Conservation (phyloP, 2,113 vertebrate genomes). For the Silurus glanis region DNA sequence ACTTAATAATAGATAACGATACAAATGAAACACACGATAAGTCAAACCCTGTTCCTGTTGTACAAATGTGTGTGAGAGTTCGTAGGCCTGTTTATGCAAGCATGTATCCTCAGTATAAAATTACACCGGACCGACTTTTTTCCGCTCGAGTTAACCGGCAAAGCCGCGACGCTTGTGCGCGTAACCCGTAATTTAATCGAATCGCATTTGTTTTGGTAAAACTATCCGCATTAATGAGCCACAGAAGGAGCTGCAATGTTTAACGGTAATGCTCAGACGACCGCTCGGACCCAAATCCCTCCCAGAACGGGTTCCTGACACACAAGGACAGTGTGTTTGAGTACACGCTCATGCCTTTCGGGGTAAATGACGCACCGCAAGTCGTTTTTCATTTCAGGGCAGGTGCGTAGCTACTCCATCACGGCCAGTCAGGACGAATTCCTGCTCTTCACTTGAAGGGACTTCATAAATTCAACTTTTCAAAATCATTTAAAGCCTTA, state of each 20-base stretch:
- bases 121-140: slow-evolving; percentile 66
- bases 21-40: slow-evolving; percentile 70
- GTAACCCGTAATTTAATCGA: slow-evolving; percentile 14
- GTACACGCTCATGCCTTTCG: slow-evolving; percentile 29
- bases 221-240: background rate
- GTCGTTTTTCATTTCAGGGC: slow-evolving; percentile 36
- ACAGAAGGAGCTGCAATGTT: background rate
- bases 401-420: slow-evolving; percentile 57
- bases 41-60: slow-evolving; percentile 48
- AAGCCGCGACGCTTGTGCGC: slow-evolving; percentile 56
- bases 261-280: background rate
- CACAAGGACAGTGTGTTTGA: slow-evolving; percentile 22
- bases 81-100: slow-evolving; percentile 34
- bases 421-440: slow-evolving; percentile 50
- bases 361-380: slow-evolving; percentile 12
- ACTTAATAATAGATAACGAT: slow-evolving; percentile 60
- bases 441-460: slow-evolving; percentile 37
- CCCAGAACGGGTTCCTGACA: background rate
- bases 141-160: slow-evolving; percentile 62
- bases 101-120: slow-evolving; percentile 49
- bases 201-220: background rate
- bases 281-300: background rate
- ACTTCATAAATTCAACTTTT: slow-evolving; percentile 47
- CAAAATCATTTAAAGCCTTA: slow-evolving; percentile 56
- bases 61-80: slow-evolving; percentile 49